Conservation (phyloP, 1,140 invertebrate genomes). For the Mya arenaria region DNA sequence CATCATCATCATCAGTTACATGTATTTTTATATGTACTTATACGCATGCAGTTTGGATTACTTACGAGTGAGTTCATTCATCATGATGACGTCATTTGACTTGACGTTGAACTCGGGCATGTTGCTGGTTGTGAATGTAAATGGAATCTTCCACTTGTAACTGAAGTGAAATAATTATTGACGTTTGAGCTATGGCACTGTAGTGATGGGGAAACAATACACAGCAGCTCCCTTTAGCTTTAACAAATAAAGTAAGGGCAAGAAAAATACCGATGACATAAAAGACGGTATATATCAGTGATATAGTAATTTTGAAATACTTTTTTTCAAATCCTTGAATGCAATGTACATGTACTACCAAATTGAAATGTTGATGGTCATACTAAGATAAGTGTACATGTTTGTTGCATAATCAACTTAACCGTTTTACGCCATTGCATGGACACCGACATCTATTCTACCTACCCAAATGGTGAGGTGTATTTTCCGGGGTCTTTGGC, state of each 20-base stretch:
- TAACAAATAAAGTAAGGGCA: not conserved
- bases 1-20: no score
- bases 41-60: no score
- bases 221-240: not conserved
- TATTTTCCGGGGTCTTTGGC: conserved; percentile 64
- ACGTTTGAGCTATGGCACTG: no score
- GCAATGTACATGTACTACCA: no score
- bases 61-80: no score
- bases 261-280: not conserved
- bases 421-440: no score
- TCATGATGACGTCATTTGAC: conserved; percentile 34
- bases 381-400: no score
- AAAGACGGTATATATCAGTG: not conserved
- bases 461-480: conserved; percentile 61
- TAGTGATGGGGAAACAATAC: not conserved
- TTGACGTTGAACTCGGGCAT: conserved; percentile 18
- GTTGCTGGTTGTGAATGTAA: conserved; percentile 86
- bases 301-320: no score
- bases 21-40: no score
- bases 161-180: conserved; percentile 46
- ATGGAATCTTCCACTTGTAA: conserved; percentile 89
- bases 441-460: not conserved
- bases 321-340: no score
- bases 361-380: no score
- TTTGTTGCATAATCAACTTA: no score